These are phyloP conservation scores for Amorpha juglandis DNA, from an alignment of 2,888 invertebrate genomes.

Conservation along the genomic window DNA sequence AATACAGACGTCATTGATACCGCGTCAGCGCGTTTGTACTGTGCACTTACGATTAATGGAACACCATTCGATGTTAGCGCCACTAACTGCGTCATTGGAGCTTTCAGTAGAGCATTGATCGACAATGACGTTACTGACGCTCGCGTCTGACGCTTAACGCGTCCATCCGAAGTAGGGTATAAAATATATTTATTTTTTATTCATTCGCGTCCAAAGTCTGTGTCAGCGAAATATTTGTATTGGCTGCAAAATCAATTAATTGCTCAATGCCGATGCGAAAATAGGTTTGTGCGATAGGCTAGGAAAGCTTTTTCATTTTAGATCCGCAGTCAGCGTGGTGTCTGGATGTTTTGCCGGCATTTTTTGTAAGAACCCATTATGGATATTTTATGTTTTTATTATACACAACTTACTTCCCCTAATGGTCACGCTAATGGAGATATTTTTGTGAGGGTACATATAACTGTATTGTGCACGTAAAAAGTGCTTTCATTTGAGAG, in stretches of 20 bases:
- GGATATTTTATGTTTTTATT: not conserved
- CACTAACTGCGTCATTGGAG: too few species aligned
- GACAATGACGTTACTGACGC: too few species aligned
- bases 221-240: conserved; percentile 51
- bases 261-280: conserved; percentile 51
- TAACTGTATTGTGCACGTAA: not conserved
- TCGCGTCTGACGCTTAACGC: too few species aligned
- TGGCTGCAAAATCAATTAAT: conserved; percentile 55
- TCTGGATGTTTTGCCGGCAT: conserved; percentile 46
- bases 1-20: too few species aligned
- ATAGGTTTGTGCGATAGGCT: conserved; percentile 50
- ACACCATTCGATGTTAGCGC: too few species aligned
- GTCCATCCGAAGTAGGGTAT: not conserved
- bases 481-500: not conserved
- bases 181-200: conserved; percentile 4
- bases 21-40: too few species aligned
- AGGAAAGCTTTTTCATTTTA: conserved; percentile 59
- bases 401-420: not conserved
- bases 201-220: conserved; percentile 36
- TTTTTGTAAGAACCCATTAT: conserved; percentile 28
- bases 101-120: too few species aligned
- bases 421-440: conserved; percentile 8
- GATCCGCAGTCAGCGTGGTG: conserved; percentile 35
- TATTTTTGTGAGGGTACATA: not conserved
- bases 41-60: too few species aligned